phyloP scores from a whole-genome alignment of 1,140 invertebrate species.

The Hyposmocoma kahamanoa region DNA sequence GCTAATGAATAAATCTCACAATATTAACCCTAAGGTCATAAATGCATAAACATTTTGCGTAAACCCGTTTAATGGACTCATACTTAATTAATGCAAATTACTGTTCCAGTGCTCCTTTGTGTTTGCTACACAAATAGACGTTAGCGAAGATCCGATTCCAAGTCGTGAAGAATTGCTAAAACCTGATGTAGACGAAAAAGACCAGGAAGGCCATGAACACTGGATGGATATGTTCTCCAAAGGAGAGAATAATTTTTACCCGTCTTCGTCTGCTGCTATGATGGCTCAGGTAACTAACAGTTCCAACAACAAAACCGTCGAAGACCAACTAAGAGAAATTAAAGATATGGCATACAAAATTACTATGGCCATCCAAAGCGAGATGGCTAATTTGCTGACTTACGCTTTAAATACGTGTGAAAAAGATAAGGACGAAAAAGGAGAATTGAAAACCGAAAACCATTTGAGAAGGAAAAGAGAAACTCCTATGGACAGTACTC shows the following conservation, averaged over 20 bases:
- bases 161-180: constrained; percentile 8
- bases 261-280: constrained; percentile 37
- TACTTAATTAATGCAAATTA: too few species aligned
- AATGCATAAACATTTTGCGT: too few species aligned
- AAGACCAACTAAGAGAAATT: constrained; percentile 56
- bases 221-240: constrained; percentile 36
- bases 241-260: constrained; percentile 25
- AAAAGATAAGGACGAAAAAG: constrained; percentile 13
- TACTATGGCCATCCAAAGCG: constrained; percentile 38
- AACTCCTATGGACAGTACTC: constrained; percentile 49
- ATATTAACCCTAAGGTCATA: too few species aligned
- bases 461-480: constrained; percentile 40
- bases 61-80: too few species aligned
- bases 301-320: constrained; percentile 42
- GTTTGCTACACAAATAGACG: too few species aligned
- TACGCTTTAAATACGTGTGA: constrained; percentile 30
- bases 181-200: constrained; percentile 18
- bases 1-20: too few species aligned
- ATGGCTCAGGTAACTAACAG: constrained; percentile 44
- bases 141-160: too few species aligned
- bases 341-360: constrained; percentile 52
- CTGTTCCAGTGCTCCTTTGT: too few species aligned
- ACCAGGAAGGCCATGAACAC: constrained; percentile 25
- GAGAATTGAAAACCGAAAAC: constrained; percentile 27
- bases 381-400: constrained; percentile 50